phyloP scores from a whole-genome alignment of 2,113 vertebrate species.

The Loxodonta africana region DNA sequence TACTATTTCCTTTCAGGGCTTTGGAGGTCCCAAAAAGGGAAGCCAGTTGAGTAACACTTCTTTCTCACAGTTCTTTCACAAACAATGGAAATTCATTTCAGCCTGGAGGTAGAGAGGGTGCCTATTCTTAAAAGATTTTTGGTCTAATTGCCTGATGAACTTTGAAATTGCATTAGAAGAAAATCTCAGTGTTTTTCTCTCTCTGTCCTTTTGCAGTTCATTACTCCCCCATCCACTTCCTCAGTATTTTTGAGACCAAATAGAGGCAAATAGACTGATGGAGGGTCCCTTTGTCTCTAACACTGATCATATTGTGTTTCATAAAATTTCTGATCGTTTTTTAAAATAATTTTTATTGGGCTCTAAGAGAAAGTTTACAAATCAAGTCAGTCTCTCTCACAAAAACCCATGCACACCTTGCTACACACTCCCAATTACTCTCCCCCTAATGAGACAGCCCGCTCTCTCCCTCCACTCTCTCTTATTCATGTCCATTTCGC shows the following conservation, averaged over 20 bases:
- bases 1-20: slow-evolving; percentile 35
- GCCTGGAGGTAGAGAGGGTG: slow-evolving; percentile 38
- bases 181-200: slow-evolving; percentile 53
- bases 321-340: slow-evolving; percentile 29
- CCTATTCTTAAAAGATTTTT: slow-evolving; percentile 58
- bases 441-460: no score
- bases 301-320: background rate
- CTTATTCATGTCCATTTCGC: no score
- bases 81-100: slow-evolving; percentile 54
- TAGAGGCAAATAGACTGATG: slow-evolving; percentile 16
- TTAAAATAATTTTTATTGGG: background rate
- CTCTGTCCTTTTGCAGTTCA: background rate
- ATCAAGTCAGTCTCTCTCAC: no score
- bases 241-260: slow-evolving; percentile 41
- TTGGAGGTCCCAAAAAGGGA: slow-evolving; percentile 17
- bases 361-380: no score
- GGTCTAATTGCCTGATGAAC: slow-evolving; percentile 1
- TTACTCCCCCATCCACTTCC: background rate
- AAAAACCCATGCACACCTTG: no score
- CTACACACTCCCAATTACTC: no score
- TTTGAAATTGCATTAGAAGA: slow-evolving; percentile 58
- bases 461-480: no score
- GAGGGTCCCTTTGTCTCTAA: slow-evolving; percentile 5
- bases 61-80: slow-evolving; percentile 23
- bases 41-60: slow-evolving; percentile 22